Percentiles rank a stretch among this genome's conserved stretches.
Evolutionary conservation across 2,113 vertebrate species (phyloP).

Genomic region (Helogale parvula): DNA sequence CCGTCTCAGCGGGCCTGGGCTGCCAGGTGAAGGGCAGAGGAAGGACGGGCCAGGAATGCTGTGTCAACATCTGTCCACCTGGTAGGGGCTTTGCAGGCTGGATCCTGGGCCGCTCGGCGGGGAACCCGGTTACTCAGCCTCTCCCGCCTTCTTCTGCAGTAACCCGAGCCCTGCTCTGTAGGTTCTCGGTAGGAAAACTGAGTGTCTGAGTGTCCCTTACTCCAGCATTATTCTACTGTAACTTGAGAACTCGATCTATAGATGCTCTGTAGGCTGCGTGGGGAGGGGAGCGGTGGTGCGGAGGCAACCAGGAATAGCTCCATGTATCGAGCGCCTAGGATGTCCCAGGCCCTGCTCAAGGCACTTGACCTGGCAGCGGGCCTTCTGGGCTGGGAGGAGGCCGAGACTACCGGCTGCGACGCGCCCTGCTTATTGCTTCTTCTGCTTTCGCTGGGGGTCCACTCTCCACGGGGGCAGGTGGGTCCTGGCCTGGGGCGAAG

Average conservation of each 20-base stretch:
- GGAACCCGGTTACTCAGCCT: constrained; percentile 48
- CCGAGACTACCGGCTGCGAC: neutral
- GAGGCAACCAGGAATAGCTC: constrained; percentile 62
- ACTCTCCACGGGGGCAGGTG: rapidly evolving
- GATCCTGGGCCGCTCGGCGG: neutral
- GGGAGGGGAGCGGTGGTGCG: neutral
- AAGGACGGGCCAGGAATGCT: constrained; percentile 70
- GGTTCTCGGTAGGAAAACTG: neutral
- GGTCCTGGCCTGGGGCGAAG: neutral
- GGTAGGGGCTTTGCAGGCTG: constrained; percentile 43
- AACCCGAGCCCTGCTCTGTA: neutral
- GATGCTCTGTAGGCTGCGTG: constrained; percentile 11
- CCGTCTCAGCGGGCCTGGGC: neutral
- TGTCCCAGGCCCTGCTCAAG: neutral
- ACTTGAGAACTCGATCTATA: constrained; percentile 65
- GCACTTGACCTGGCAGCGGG: neutral
- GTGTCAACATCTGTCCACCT: constrained; percentile 78
- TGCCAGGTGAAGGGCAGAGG: constrained; percentile 67
- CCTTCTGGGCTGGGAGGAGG: neutral
- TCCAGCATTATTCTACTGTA: constrained; percentile 41
- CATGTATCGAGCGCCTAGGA: neutral
- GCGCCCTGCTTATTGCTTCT: neutral
- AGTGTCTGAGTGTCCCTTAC: constrained; percentile 14
- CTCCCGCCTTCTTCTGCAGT: constrained; percentile 13
- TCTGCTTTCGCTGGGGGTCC: neutral